Evolutionary conservation across 2,797 vertebrate species (phyloP), one percentile per base, ranked within the genome.

Genomic region (Enteromius trimaculatus): DNA sequence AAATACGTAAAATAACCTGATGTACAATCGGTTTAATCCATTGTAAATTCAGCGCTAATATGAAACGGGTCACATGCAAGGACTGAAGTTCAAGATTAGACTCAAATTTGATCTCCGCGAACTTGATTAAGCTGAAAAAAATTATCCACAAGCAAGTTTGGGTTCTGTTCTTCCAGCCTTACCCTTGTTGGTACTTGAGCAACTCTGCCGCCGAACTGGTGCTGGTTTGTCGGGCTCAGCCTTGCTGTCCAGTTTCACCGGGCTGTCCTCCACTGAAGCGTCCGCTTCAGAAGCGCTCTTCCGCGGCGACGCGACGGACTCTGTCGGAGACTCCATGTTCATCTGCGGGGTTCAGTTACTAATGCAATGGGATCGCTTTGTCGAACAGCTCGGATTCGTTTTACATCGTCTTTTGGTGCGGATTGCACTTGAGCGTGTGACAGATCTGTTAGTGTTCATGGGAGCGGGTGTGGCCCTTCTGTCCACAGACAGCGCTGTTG

Each of bases 401-500:
- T 86, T 55, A 49, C 81, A 74, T 82, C 85, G 77, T 69, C 53
- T 83, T 42, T 77, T 42, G 70, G 77, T 76, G 47, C 71, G 71
- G 81, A 34, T 79, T 53, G 77, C 69, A 81, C 62, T 90, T 90
- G 90, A 90, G 92, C 90, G 85, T 84, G 84, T 79, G 69, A 69
- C 69, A 82, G 84, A 81, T 77, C 90, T 86, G 85, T 89, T 60
- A 49, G 93, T 92, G 91, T 90, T 74, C 80, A 65, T 68, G 60
- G 53, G 69, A 82, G 87, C 84, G 85, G 85, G 91, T 86, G 87
- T 89, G 85, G 75, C 88, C 88, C 90, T 90, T 90, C 79, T 85
- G 89, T 87, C 94, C 94, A 93, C 94, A 90, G 91, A 95, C 92
- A 95, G 95, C 94, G 95, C 96, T 93, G 94, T 91, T 92, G 92